Conservation (phyloP, 2,888 invertebrate genomes). For the Aricia artaxerxes region DNA sequence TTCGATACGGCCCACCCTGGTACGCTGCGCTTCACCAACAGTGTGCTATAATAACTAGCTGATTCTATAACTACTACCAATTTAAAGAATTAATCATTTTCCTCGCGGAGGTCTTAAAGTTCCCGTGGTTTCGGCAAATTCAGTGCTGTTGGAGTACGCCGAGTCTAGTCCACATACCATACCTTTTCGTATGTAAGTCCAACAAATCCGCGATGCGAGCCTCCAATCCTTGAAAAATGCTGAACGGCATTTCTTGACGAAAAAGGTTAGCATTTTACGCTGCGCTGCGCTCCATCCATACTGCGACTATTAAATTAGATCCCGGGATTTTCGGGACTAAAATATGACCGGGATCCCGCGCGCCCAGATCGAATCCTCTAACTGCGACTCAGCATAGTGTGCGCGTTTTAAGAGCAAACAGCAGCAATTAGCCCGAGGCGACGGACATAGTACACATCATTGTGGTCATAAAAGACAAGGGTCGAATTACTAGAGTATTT, state of each 20-base stretch:
- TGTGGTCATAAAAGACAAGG: constrained; percentile 21
- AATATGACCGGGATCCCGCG: too few relatives aligned
- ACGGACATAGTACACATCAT: constrained; percentile 45
- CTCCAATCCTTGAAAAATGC: background rate
- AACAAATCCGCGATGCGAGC: background rate
- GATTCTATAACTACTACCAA: too few relatives aligned
- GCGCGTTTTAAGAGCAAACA: constrained; percentile 52
- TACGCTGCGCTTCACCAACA: too few relatives aligned
- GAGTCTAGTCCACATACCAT: background rate
- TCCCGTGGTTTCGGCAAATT: too few relatives aligned
- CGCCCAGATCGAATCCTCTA: too few relatives aligned
- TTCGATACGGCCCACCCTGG: too few relatives aligned
- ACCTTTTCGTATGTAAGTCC: background rate
- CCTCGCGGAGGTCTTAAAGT: background rate
- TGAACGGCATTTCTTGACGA: background rate
- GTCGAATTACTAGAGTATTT: background rate
- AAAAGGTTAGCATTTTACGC: too few relatives aligned
- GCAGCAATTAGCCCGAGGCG: constrained; percentile 68
- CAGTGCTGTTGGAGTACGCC: too few relatives aligned
- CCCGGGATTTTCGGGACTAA: too few relatives aligned
- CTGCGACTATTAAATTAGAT: background rate
- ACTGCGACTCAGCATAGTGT: background rate
- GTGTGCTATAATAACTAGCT: too few relatives aligned
- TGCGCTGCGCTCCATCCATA: background rate
- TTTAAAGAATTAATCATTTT: background rate